A percentile compares a stretch with the other conserved stretches of the same genome.
These are phyloP conservation scores for Dynastes maya DNA, from an alignment of 2,888 invertebrate species.

Conservation along the genomic window DNA sequence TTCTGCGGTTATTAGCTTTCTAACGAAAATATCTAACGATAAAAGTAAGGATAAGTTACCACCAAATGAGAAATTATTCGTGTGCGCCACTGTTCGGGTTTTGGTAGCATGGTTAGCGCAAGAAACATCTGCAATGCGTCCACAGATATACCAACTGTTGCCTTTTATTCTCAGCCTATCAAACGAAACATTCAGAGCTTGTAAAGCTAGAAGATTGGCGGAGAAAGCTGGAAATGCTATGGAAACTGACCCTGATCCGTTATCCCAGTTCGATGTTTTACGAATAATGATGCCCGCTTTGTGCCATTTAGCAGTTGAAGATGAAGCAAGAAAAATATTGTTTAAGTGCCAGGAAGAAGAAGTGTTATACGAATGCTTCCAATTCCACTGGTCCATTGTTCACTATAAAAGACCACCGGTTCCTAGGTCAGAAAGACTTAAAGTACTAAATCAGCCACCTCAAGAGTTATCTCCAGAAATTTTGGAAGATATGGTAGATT, in stretches of 20 bases:
- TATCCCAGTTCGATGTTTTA: slow-evolving; percentile 78
- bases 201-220: slow-evolving; percentile 78
- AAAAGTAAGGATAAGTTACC: slow-evolving; percentile 81
- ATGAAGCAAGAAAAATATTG: slow-evolving; percentile 86
- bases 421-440: slow-evolving; percentile 85
- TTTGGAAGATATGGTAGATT: slow-evolving; percentile 87
- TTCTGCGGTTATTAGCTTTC: slow-evolving; percentile 83
- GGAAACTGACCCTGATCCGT: slow-evolving; percentile 65
- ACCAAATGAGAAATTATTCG: slow-evolving; percentile 82
- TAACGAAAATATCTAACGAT: slow-evolving; percentile 82
- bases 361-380: slow-evolving; percentile 84
- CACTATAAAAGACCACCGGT: slow-evolving; percentile 88
- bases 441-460: slow-evolving; percentile 83
- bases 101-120: slow-evolving; percentile 92
- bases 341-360: slow-evolving; percentile 86
- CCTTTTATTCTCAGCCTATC: slow-evolving; percentile 87
- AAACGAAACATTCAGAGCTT: slow-evolving; percentile 87
- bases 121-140: slow-evolving; percentile 90
- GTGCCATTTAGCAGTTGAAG: slow-evolving; percentile 93
- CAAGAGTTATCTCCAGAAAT: slow-evolving; percentile 83
- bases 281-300: slow-evolving; percentile 90
- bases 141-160: slow-evolving; percentile 85
- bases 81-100: slow-evolving; percentile 89
- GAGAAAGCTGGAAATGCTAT: slow-evolving; percentile 76
- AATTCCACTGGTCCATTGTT: slow-evolving; percentile 90